Conservation (phyloP, 2,888 invertebrate species). For the Heteromurus nitidus region DNA sequence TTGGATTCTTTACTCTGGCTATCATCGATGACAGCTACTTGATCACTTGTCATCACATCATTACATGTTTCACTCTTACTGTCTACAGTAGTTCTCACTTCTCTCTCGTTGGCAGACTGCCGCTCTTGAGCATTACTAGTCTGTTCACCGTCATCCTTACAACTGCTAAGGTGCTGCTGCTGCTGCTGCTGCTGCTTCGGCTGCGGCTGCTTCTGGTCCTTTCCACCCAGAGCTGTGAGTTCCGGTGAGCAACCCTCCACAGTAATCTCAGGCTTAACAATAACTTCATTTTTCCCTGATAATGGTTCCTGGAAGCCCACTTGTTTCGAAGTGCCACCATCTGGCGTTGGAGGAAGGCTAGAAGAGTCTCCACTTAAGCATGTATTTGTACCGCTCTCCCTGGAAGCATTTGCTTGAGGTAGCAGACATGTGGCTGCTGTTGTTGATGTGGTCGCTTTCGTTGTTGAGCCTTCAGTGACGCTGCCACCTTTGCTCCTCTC, state of each 20-base stretch:
- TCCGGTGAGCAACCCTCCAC: slow-evolving; percentile 73
- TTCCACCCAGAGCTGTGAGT: slow-evolving; percentile 61
- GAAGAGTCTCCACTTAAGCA: slow-evolving; percentile 52
- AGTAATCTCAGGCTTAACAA: slow-evolving; percentile 72
- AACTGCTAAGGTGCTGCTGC: slow-evolving; percentile 8
- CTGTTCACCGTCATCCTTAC: slow-evolving; percentile 36
- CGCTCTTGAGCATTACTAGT: slow-evolving; percentile 56
- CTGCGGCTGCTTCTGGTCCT: background rate
- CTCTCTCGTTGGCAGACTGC: slow-evolving; percentile 35
- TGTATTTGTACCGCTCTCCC: slow-evolving; percentile 55
- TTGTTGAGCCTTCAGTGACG: slow-evolving; percentile 60
- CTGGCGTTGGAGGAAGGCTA: slow-evolving; percentile 67
- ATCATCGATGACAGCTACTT: slow-evolving; percentile 34
- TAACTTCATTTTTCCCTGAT: slow-evolving; percentile 66
- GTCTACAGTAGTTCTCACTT: slow-evolving; percentile 53
- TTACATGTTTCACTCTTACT: slow-evolving; percentile 48
- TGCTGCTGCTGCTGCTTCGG: slow-evolving; percentile 17
- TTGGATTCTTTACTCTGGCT: slow-evolving; percentile 22
- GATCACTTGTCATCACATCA: slow-evolving; percentile 59
- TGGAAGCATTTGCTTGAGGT: slow-evolving; percentile 57
- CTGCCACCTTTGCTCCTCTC: slow-evolving; percentile 72
- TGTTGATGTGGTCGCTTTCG: slow-evolving; percentile 57
- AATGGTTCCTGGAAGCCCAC: slow-evolving; percentile 73
- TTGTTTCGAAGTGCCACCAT: slow-evolving; percentile 68
- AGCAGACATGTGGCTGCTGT: slow-evolving; percentile 39